Evolutionary conservation across 2,888 invertebrate genomes (phyloP), one percentile per base, ranked within the genome.

Genomic region (Ochropacha duplaris): DNA sequence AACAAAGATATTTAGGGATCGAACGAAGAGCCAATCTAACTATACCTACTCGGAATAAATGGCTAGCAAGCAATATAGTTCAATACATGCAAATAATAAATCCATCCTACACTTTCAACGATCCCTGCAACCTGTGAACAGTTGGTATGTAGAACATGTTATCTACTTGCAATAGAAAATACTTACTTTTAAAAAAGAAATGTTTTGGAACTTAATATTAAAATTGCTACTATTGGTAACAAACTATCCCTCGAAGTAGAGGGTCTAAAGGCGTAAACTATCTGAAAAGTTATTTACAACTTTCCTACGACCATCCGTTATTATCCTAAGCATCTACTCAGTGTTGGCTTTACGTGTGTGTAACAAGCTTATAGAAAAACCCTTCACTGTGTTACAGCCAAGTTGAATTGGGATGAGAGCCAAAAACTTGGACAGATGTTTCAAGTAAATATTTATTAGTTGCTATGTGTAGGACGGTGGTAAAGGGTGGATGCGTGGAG

Each of bases 251-350:
- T 3, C 3, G 6, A 16, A 16, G 16, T 16, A n/a, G 16, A 11
- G 11, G 31, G 1, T 19, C 9, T 16, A 51, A 19, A 31, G 51
- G 51, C 28, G 28, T 39, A 16, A 19, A 31, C 31, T 19, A 51
- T 31, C 51, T 11, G 51, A 28, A 28, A 51, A 51, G 19, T 51
- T 51, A 51, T 51, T 51, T 51, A 31, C 51, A 51, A 51, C 51
- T 51, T 28, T 16, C 28, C 28, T 4, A 26, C 28, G n/a, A 39
- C 39, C 11, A 14, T n/a, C 22, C 24, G 50, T 50, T 50, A 22
- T 26, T 22, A 26, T 5, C 5, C 39, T 16, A 4, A 16, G 6
- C 5, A 39, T 16, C 16, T 39, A n/a, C 6, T n/a, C 39, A 39
- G 39, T 16, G n/a, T 39, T 39, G 2, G 39, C n/a, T 39, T 39